phyloP scores from a whole-genome alignment of 2,888 invertebrate genomes.

The Perdita meconis region DNA sequence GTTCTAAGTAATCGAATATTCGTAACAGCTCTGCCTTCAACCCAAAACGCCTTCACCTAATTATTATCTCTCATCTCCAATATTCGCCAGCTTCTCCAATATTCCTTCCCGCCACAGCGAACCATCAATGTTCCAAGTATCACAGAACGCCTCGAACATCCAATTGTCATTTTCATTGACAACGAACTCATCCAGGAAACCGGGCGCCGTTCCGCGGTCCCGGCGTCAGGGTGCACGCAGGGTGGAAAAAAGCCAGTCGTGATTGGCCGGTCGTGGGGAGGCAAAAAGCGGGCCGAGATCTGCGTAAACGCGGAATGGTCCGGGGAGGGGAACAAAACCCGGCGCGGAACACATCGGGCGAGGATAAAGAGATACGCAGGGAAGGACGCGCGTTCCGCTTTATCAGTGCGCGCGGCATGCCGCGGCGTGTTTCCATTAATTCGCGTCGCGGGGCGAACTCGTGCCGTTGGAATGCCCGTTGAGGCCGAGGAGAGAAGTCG shows the following conservation, averaged over 20 bases:
- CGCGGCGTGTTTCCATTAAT: conserved; percentile 81
- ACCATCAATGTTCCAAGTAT: no score
- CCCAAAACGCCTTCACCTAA: no score
- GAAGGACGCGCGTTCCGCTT: conserved; percentile 75
- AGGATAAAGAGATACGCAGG: conserved; percentile 64
- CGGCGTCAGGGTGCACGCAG: neutral
- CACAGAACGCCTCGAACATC: no score
- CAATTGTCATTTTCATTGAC: no score
- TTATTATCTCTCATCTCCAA: no score
- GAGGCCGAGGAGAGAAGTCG: conserved; percentile 75
- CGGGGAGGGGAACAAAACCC: conserved; percentile 24
- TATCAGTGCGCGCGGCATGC: conserved; percentile 77
- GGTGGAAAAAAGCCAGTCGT: neutral
- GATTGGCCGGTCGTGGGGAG: neutral
- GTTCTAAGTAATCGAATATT: no score
- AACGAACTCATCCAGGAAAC: no score
- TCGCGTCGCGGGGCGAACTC: conserved; percentile 79
- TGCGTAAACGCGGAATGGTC: conserved; percentile 47
- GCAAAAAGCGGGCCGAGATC: conserved; percentile 30
- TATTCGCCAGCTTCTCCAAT: no score
- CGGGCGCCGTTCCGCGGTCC: no score
- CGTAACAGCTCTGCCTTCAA: no score
- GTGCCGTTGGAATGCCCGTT: conserved; percentile 78
- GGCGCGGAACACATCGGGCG: conserved; percentile 25
- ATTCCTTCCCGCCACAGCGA: no score